Percentiles rank a stretch among this genome's conserved stretches.
These are phyloP conservation scores for Ptilodon capucinus DNA, from an alignment of 2,888 invertebrate species.

Conservation along the genomic window DNA sequence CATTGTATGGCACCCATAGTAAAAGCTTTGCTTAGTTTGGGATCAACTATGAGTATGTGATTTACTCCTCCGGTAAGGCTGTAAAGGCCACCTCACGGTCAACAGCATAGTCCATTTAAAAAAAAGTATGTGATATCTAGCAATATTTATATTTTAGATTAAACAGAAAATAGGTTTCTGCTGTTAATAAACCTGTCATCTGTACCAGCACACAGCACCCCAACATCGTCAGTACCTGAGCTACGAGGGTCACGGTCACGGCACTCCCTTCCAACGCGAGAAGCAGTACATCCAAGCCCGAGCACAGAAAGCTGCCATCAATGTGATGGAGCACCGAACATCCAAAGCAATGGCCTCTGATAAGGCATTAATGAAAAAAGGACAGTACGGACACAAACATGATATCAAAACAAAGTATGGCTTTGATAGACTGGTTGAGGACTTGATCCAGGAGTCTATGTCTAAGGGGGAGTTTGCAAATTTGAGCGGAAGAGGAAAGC, in stretches of 20 bases:
- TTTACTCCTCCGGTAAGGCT: too few species aligned
- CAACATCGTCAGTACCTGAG: constrained; percentile 94
- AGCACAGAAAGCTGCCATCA: constrained; percentile 86
- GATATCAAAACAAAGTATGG: constrained; percentile 92
- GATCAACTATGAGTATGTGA: too few species aligned
- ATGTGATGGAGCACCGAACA: constrained; percentile 84
- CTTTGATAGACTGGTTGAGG: constrained; percentile 94
- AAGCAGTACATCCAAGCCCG: constrained; percentile 88
- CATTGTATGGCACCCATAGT: too few species aligned
- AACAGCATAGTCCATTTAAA: too few species aligned
- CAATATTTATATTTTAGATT: too few species aligned
- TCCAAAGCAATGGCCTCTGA: constrained; percentile 85
- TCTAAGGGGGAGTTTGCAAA: constrained; percentile 94
- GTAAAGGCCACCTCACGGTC: too few species aligned
- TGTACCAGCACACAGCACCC: constrained; percentile 89
- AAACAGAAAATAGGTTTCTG: too few species aligned
- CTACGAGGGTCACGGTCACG: constrained; percentile 90
- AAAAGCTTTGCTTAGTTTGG: too few species aligned
- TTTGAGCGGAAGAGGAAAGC: constrained; percentile 91
- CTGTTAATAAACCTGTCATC: too few species aligned
- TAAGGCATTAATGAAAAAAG: constrained; percentile 85
- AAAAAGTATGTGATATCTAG: too few species aligned
- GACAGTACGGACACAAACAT: constrained; percentile 83
- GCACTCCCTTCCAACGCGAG: constrained; percentile 89
- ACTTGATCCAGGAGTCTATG: constrained; percentile 95